Evolutionary conservation across 1,140 invertebrate species (phyloP).

Genomic region (Drosophila lowei): DNA sequence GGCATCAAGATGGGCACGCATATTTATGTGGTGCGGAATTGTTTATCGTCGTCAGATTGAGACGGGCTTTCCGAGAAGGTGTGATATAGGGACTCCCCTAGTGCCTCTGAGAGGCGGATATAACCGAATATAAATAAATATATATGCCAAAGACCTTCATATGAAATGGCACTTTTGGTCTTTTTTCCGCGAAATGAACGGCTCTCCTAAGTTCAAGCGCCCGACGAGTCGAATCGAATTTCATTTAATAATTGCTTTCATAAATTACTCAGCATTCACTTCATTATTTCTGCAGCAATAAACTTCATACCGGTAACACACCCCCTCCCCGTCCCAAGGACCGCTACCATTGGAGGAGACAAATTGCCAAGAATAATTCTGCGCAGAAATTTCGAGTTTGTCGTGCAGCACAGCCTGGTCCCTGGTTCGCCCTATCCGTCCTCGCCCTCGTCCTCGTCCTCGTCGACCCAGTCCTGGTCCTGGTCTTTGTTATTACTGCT

Average conservation of each 20-base stretch:
- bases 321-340: neutral
- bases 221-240: slow-evolving; percentile 34
- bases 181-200: neutral
- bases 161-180: too few relatives aligned
- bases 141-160: too few relatives aligned
- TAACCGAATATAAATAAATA: too few relatives aligned
- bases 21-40: neutral
- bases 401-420: slow-evolving; percentile 20
- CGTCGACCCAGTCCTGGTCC: neutral
- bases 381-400: slow-evolving; percentile 47
- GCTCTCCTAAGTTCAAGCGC: neutral
- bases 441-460: neutral
- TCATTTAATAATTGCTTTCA: slow-evolving; percentile 60
- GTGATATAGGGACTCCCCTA: too few relatives aligned
- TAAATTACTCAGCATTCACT: slow-evolving; percentile 58
- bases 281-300: slow-evolving; percentile 64
- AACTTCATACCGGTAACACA: slow-evolving; percentile 38
- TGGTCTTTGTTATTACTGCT: slow-evolving; percentile 50
- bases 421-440: neutral
- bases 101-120: too few relatives aligned
- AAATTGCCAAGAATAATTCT: slow-evolving; percentile 57
- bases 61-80: too few relatives aligned
- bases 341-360: slow-evolving; percentile 34
- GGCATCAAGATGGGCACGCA: neutral
- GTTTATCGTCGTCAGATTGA: too few relatives aligned